Percentiles rank a stretch among this genome's conserved stretches.
These are phyloP conservation scores for Trichopria drosophilae DNA, from an alignment of 2,888 invertebrate species.

Conservation along the genomic window DNA sequence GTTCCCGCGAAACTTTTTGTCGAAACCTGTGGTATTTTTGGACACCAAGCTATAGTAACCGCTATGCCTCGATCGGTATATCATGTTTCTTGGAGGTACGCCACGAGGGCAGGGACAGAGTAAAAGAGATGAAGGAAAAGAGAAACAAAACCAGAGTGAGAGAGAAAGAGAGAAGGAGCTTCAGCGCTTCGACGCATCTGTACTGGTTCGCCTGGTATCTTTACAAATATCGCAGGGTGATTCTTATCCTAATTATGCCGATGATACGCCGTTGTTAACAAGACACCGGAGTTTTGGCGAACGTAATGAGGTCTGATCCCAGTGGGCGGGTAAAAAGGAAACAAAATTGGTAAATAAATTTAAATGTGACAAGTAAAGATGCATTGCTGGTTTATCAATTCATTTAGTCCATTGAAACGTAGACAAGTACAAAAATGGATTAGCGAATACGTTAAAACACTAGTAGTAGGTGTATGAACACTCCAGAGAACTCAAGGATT, in stretches of 20 bases:
- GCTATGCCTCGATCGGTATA: slow-evolving; percentile 44
- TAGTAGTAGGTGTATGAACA: too few species aligned
- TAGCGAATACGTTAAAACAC: slow-evolving; percentile 34
- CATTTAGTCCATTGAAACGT: too few species aligned
- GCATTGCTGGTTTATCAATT: too few species aligned
- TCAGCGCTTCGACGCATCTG: slow-evolving; percentile 5
- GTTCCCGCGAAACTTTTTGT: slow-evolving; percentile 48
- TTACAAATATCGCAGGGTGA: slow-evolving; percentile 29
- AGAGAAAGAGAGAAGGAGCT: slow-evolving; percentile 5
- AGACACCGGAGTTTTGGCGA: too few species aligned
- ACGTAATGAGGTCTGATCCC: too few species aligned
- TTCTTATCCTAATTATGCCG: slow-evolving; percentile 57
- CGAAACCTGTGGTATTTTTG: slow-evolving; percentile 55
- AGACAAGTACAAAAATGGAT: too few species aligned
- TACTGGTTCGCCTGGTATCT: background rate
- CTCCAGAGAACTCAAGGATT: too few species aligned
- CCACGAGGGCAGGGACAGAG: slow-evolving; percentile 39
- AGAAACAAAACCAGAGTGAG: too few species aligned
- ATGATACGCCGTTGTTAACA: slow-evolving; percentile 34
- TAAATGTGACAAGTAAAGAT: too few species aligned
- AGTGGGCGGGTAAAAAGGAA: too few species aligned
- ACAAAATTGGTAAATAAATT: too few species aligned
- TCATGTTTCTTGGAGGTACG: slow-evolving; percentile 57
- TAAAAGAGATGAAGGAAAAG: background rate
- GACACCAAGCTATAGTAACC: slow-evolving; percentile 44